phyloP scores from a whole-genome alignment of 2,113 vertebrate species.

The Larimichthys polyactis region DNA sequence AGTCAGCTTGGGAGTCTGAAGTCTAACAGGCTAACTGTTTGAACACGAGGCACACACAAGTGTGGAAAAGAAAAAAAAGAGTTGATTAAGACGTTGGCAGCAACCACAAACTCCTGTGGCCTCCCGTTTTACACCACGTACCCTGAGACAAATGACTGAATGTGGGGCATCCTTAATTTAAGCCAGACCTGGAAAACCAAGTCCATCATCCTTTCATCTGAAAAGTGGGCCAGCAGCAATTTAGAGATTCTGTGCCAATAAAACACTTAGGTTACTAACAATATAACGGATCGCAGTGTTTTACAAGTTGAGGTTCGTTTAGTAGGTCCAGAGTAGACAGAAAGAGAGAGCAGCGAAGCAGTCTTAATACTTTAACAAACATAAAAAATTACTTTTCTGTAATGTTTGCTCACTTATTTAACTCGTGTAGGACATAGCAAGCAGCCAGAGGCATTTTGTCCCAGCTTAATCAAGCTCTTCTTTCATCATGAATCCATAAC shows the following conservation, averaged over 20 bases:
- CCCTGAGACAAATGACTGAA: neutral
- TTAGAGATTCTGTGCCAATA: slow-evolving; percentile 3
- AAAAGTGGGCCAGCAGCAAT: neutral
- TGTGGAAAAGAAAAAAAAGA: neutral
- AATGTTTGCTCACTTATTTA: neutral
- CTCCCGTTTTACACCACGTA: neutral
- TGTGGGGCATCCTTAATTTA: neutral
- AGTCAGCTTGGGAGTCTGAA: neutral
- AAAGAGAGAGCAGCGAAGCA: neutral
- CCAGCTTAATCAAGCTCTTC: neutral
- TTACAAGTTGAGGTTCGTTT: slow-evolving; percentile 27
- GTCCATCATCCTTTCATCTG: neutral
- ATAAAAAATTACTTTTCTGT: neutral
- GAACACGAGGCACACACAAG: neutral
- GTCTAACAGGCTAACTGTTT: neutral
- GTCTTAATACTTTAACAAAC: neutral
- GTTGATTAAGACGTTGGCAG: neutral
- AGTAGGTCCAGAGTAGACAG: neutral
- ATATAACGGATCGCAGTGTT: neutral
- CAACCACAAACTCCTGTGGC: neutral
- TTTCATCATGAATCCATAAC: neutral
- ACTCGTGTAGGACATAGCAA: neutral
- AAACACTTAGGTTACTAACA: neutral
- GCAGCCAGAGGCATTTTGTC: neutral
- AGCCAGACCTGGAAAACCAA: slow-evolving; percentile 2